phyloP scores from a whole-genome alignment of 2,888 invertebrate species.

The Ornithoptera alexandrae region DNA sequence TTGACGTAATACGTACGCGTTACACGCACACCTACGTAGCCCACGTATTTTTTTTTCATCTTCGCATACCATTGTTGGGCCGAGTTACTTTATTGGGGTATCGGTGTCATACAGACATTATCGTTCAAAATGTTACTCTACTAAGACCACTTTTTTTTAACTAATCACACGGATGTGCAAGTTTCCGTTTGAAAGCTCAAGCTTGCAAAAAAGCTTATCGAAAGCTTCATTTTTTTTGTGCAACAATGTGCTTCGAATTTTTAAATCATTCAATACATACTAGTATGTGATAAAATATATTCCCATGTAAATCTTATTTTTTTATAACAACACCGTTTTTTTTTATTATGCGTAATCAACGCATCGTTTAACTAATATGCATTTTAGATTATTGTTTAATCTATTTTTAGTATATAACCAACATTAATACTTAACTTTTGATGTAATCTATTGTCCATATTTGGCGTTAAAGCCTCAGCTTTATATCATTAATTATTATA shows the following conservation, averaged over 20 bases:
- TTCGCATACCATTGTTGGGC: conserved; percentile 60
- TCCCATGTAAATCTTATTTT: too few species aligned
- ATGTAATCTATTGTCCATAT: neutral
- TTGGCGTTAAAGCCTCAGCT: neutral
- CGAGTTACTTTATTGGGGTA: conserved; percentile 63
- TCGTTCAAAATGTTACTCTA: conserved; percentile 38
- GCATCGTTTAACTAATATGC: neutral
- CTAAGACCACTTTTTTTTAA: conserved; percentile 43
- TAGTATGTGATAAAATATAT: too few species aligned
- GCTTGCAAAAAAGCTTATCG: conserved; percentile 24
- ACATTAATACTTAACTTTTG: neutral
- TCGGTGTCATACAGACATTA: conserved; percentile 58
- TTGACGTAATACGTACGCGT: conserved; percentile 47
- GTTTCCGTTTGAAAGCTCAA: conserved; percentile 41
- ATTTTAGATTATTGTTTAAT: neutral
- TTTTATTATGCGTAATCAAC: neutral
- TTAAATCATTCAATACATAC: neutral
- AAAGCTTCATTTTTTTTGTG: neutral
- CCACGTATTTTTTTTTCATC: conserved; percentile 62
- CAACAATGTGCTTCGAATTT: neutral
- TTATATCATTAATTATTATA: neutral
- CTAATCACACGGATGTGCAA: conserved; percentile 42
- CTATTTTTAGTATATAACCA: neutral
- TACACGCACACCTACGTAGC: conserved; percentile 46
- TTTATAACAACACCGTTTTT: too few species aligned